Evolutionary conservation across 2,888 invertebrate genomes (phyloP).

Genomic region (Arrhopalites spinosus): DNA sequence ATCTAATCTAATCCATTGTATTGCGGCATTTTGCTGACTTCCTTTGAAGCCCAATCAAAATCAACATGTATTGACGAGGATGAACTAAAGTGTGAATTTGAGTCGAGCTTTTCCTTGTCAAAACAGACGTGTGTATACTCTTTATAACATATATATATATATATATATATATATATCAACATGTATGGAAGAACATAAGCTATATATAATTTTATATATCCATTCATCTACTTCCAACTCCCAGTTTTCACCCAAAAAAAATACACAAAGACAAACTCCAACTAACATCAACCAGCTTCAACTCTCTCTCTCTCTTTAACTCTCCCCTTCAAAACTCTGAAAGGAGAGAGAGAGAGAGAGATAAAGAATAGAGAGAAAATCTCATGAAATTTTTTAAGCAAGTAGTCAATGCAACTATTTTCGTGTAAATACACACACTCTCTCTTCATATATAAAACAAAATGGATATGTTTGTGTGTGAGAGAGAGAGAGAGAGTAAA

Average conservation of each 20-base stretch:
- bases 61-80: conserved; percentile 41
- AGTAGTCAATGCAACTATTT: neutral
- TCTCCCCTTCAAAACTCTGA: no score
- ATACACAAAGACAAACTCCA: neutral
- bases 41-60: conserved; percentile 44
- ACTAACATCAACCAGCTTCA: neutral
- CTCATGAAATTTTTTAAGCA: conserved; percentile 1
- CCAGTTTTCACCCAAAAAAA: neutral
- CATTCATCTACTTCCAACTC: no score
- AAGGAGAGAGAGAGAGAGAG: neutral
- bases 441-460: neutral
- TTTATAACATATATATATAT: neutral
- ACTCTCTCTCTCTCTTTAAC: neutral
- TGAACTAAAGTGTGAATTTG: conserved; percentile 32
- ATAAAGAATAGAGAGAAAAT: neutral
- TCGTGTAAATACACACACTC: neutral
- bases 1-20: conserved; percentile 33
- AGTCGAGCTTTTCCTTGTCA: conserved; percentile 27
- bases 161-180: no score
- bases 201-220: neutral
- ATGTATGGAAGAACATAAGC: no score
- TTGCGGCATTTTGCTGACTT: conserved; percentile 33
- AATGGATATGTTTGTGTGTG: no score
- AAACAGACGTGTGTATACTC: conserved; percentile 14
- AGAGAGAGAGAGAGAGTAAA: conserved; percentile 28